Percentiles rank a stretch among this genome's conserved stretches.
Evolutionary conservation across 1,140 invertebrate genomes (phyloP).

Genomic region (Tenebrio molitor): DNA sequence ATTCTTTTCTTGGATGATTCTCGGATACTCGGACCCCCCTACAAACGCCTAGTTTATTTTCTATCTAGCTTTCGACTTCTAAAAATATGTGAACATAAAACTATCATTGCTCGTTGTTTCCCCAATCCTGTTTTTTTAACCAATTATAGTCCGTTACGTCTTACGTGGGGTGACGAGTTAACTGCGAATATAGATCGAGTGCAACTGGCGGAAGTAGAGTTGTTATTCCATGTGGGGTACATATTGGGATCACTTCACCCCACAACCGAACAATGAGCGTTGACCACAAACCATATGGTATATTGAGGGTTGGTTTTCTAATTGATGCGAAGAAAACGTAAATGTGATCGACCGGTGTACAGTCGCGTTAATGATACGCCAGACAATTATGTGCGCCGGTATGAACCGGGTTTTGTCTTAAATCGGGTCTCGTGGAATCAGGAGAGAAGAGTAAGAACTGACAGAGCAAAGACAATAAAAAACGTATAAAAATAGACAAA

Average conservation of each 20-base stretch:
- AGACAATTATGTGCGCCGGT: no score
- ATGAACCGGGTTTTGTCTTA: no score
- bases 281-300: conserved; percentile 31
- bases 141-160: conserved; percentile 12
- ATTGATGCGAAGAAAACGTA: no score
- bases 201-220: conserved; percentile 30
- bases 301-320: no score
- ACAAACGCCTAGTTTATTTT: no score
- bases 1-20: no score
- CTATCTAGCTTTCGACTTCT: not conserved
- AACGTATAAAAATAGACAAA: conserved; percentile 24
- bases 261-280: conserved; percentile 10
- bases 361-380: no score
- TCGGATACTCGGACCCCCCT: no score
- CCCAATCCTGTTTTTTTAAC: conserved; percentile 22
- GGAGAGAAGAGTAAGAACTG: no score
- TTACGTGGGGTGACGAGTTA: not conserved
- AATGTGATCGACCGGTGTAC: no score
- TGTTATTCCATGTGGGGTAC: conserved; percentile 28
- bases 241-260: conserved; percentile 12
- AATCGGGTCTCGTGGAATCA: no score
- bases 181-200: conserved; percentile 2
- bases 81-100: conserved; percentile 21
- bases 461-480: conserved; percentile 11
- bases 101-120: conserved; percentile 4